Evolutionary conservation across 2,797 vertebrate species (phyloP).

Genomic region (Nothura maculosa): DNA sequence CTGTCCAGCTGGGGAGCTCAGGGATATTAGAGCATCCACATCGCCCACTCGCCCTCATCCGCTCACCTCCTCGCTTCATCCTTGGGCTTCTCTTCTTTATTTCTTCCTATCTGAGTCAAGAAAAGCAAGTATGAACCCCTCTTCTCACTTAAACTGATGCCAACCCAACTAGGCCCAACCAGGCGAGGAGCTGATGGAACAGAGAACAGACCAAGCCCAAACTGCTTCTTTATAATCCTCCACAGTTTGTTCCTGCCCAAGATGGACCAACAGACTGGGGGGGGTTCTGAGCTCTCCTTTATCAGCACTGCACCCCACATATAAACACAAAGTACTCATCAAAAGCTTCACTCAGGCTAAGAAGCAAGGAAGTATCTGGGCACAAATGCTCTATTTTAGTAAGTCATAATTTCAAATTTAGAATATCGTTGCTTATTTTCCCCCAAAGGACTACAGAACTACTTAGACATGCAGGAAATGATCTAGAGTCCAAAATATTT

Average conservation of each 20-base stretch:
- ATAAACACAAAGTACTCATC: background rate
- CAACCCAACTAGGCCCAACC: background rate
- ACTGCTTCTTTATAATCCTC: background rate
- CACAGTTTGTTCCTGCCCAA: accelerated
- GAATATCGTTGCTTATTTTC: background rate
- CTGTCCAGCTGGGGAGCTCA: accelerated
- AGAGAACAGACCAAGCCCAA: background rate
- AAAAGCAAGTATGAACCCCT: accelerated
- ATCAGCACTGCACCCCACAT: accelerated
- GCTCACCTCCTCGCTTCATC: accelerated
- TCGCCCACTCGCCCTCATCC: background rate
- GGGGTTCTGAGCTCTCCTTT: background rate
- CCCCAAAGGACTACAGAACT: background rate
- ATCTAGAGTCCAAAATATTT: slow-evolving; percentile 11
- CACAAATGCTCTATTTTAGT: background rate
- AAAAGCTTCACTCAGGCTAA: background rate
- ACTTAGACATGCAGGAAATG: background rate
- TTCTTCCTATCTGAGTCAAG: background rate
- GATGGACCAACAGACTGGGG: accelerated
- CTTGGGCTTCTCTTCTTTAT: background rate
- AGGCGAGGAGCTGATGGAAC: background rate
- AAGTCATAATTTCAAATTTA: background rate
- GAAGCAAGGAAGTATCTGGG: background rate
- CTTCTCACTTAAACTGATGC: accelerated
- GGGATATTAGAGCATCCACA: accelerated